phyloP scores from a whole-genome alignment of 2,888 invertebrate genomes.

The Apodemia zela region DNA sequence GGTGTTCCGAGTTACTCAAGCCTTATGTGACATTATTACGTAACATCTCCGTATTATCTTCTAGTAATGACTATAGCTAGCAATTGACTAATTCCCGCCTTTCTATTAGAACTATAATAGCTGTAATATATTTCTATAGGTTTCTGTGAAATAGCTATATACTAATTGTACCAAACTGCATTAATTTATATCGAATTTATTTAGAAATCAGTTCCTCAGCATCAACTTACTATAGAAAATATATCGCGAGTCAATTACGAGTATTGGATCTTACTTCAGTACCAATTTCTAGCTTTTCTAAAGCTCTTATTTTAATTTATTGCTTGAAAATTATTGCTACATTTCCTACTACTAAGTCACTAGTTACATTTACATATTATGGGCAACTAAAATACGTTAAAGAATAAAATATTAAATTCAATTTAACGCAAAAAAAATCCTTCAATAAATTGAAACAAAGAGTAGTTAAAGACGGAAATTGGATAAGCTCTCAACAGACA shows the following conservation, averaged over 20 bases:
- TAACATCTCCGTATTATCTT: slow-evolving; percentile 53
- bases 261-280: slow-evolving; percentile 69
- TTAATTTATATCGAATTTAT: slow-evolving; percentile 46
- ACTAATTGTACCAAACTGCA: slow-evolving; percentile 66
- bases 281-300: slow-evolving; percentile 75
- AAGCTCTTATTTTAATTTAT: slow-evolving; percentile 64
- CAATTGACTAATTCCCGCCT: slow-evolving; percentile 75
- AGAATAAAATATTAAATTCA: slow-evolving; percentile 13
- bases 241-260: slow-evolving; percentile 64
- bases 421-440: no score
- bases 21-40: slow-evolving; percentile 61
- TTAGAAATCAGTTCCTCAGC: slow-evolving; percentile 57
- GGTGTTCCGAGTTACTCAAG: slow-evolving; percentile 52
- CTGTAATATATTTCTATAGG: slow-evolving; percentile 59
- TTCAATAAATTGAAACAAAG: no score
- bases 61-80: slow-evolving; percentile 73
- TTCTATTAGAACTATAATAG: slow-evolving; percentile 69
- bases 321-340: slow-evolving; percentile 76
- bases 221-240: slow-evolving; percentile 67
- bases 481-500: no score
- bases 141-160: slow-evolving; percentile 64
- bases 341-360: slow-evolving; percentile 56
- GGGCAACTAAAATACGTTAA: slow-evolving; percentile 26
- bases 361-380: slow-evolving; percentile 29
- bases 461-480: no score